Evolutionary conservation across 2,888 invertebrate species (phyloP).

Genomic region (Athalia cordata): DNA sequence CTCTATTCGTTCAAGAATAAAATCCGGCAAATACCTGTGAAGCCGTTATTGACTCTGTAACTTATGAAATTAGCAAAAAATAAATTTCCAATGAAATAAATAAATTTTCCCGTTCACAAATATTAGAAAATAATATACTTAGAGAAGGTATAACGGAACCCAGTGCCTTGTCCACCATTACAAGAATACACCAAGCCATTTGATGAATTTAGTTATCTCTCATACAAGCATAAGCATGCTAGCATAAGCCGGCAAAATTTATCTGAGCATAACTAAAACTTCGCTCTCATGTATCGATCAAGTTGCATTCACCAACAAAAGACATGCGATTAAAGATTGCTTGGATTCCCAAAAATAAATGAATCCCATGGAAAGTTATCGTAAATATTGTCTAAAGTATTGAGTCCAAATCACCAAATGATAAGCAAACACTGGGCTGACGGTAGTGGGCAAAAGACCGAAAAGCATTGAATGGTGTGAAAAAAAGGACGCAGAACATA

Average conservation of each 20-base stretch:
- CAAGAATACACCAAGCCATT: constrained; percentile 14
- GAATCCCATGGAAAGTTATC: not conserved
- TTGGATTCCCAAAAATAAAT: constrained; percentile 1
- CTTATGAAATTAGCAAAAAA: no score
- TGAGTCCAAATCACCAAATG: no score
- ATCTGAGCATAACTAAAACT: not conserved
- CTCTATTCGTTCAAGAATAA: no score
- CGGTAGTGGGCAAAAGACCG: no score
- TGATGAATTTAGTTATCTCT: constrained; percentile 2
- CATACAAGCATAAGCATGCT: no score
- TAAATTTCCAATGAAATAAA: no score
- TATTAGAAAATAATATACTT: no score
- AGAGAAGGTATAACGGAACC: not conserved
- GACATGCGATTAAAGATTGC: constrained; percentile 17
- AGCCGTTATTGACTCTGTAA: no score
- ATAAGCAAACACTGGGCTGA: no score
- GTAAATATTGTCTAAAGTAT: not conserved
- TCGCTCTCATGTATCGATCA: constrained; percentile 3
- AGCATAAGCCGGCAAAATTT: no score
- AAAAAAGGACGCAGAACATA: not conserved
- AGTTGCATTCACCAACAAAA: not conserved
- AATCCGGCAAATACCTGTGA: no score
- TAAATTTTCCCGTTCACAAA: no score
- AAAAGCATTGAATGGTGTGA: not conserved
- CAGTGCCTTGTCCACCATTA: not conserved